Percentiles rank a stretch among this genome's conserved stretches.
Evolutionary conservation across 2,888 invertebrate genomes (phyloP).

Genomic region (Drosophila paracracens): DNA sequence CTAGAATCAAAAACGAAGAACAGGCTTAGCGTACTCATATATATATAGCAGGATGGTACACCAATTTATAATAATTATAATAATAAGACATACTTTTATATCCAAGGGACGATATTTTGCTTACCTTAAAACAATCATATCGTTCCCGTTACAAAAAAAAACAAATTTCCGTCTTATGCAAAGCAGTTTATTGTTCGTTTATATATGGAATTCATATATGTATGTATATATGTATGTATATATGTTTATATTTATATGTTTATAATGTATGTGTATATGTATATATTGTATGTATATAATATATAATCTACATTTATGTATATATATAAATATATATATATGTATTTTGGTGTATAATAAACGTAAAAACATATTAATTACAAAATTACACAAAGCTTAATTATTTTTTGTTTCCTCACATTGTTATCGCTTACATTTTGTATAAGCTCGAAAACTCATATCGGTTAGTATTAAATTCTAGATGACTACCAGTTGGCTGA

Average conservation of each 20-base stretch:
- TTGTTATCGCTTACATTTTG: constrained; percentile 67
- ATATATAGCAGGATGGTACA: too few species aligned
- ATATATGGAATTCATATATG: constrained; percentile 68
- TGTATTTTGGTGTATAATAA: constrained; percentile 71
- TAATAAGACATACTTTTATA: background rate
- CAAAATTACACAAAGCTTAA: constrained; percentile 74
- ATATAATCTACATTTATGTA: constrained; percentile 36
- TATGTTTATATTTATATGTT: constrained; percentile 33
- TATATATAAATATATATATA: constrained; percentile 45
- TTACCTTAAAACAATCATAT: constrained; percentile 1
- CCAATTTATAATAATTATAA: too few species aligned
- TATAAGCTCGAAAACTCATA: constrained; percentile 78
- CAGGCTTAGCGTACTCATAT: too few species aligned
- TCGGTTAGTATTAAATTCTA: constrained; percentile 81
- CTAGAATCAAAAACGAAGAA: too few species aligned
- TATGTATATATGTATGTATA: constrained; percentile 6
- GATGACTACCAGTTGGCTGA: constrained; percentile 81
- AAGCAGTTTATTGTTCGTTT: constrained; percentile 73
- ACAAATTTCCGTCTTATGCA: constrained; percentile 52
- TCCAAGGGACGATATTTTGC: background rate
- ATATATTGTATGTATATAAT: constrained; percentile 62
- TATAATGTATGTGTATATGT: constrained; percentile 34
- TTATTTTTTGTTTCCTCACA: constrained; percentile 65
- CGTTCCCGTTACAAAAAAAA: constrained; percentile 13
- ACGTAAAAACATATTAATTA: constrained; percentile 68